Percentiles rank a stretch among this genome's conserved stretches.
phyloP scores from a whole-genome alignment of 2,113 vertebrate species.

The Nyctereutes procyonoides region DNA sequence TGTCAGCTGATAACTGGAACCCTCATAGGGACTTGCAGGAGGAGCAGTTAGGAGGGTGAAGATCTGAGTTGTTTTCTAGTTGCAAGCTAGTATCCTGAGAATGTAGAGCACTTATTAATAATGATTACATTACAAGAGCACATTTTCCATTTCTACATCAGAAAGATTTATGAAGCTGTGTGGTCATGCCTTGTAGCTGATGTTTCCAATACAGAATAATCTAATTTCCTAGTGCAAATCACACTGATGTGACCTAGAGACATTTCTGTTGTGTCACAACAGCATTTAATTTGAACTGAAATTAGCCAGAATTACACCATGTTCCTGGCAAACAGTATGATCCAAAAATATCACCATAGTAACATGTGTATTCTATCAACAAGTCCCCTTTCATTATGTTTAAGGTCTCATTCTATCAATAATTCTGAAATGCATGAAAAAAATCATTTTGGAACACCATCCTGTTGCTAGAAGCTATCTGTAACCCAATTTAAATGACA shows the following conservation, averaged over 20 bases:
- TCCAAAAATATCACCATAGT: constrained; percentile 79
- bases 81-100: constrained; percentile 23
- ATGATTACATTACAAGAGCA: constrained; percentile 60
- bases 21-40: neutral
- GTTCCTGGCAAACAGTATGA: constrained; percentile 68
- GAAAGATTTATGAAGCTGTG: constrained; percentile 79
- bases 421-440: constrained; percentile 55
- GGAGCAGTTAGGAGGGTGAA: neutral
- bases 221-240: constrained; percentile 79
- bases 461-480: constrained; percentile 43
- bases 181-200: constrained; percentile 72
- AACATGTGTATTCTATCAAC: constrained; percentile 81
- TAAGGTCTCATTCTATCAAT: constrained; percentile 65
- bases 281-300: constrained; percentile 77
- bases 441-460: constrained; percentile 13
- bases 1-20: neutral
- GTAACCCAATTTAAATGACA: constrained; percentile 37
- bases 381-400: constrained; percentile 65
- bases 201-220: constrained; percentile 81
- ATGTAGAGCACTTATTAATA: constrained; percentile 55
- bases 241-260: constrained; percentile 79
- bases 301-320: constrained; percentile 82
- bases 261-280: constrained; percentile 80
- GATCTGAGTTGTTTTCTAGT: constrained; percentile 47
- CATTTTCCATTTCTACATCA: constrained; percentile 76